phyloP scores from a whole-genome alignment of 92 coral and sea anemone species.

The Umimayanthus chanpuru region DNA sequence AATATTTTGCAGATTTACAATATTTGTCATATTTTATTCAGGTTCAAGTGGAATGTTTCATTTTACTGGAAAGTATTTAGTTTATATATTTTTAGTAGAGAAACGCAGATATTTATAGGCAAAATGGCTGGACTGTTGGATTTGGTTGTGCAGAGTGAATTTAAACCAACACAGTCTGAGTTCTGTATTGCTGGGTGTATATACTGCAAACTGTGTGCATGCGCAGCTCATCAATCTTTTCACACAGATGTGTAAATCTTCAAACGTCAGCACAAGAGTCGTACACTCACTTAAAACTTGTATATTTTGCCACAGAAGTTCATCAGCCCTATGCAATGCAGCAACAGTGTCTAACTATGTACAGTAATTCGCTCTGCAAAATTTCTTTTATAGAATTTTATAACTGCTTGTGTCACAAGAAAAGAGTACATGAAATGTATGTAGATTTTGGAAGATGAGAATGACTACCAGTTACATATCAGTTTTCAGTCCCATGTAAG shows the following conservation, averaged over 20 bases:
- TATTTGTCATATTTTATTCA: conserved; percentile 49
- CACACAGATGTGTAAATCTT: conserved; percentile 17
- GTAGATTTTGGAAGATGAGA: neutral
- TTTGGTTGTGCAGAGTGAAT: conserved; percentile 33
- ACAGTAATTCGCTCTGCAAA: conserved; percentile 34
- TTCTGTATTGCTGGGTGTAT: conserved; percentile 24
- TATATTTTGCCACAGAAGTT: conserved; percentile 36
- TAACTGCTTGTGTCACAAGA: conserved; percentile 11
- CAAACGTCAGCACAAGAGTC: conserved; percentile 18
- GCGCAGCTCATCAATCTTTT: conserved; percentile 8
- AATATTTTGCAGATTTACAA: conserved; percentile 43
- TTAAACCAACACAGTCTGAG: neutral
- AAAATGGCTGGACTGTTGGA: conserved; percentile 47
- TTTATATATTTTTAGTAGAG: conserved; percentile 73
- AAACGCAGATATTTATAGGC: conserved; percentile 73
- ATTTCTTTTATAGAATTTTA: conserved; percentile 45
- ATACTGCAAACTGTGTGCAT: conserved; percentile 11
- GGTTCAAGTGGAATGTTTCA: conserved; percentile 43
- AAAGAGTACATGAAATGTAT: neutral
- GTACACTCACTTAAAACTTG: conserved; percentile 33
- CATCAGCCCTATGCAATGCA: neutral
- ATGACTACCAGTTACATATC: neutral
- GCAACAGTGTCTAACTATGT: conserved; percentile 24
- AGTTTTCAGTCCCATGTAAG: neutral
- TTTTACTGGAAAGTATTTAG: conserved; percentile 59